phyloP scores from a whole-genome alignment of 2,113 vertebrate genomes.

The Phaethornis superciliosus region DNA sequence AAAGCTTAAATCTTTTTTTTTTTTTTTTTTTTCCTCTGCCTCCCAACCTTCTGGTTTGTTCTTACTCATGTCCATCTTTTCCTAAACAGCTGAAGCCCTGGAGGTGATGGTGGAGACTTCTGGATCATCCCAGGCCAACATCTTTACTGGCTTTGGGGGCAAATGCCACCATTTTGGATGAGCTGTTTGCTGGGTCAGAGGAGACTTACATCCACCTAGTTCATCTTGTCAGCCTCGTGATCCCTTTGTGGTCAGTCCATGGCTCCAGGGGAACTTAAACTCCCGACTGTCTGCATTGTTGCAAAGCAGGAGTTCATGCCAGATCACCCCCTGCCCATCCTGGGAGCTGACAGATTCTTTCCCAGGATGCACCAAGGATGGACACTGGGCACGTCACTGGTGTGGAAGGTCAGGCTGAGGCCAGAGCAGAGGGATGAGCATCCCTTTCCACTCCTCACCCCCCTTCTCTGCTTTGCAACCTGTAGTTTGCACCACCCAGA shows the following conservation, averaged over 20 bases:
- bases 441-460: not conserved
- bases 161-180: not conserved
- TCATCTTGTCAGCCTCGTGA: not conserved
- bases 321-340: fast-evolving
- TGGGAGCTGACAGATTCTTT: not conserved
- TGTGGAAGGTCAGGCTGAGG: fast-evolving
- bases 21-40: not conserved
- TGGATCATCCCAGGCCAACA: not conserved
- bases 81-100: not conserved
- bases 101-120: not conserved
- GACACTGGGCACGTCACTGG: fast-evolving
- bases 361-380: fast-evolving
- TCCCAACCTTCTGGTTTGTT: not conserved
- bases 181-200: not conserved
- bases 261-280: not conserved
- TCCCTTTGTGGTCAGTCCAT: not conserved
- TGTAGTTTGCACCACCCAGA: not conserved
- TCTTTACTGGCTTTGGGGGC: not conserved
- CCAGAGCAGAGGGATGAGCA: not conserved
- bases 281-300: not conserved
- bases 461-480: not conserved
- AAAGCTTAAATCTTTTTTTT: not conserved
- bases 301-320: fast-evolving
- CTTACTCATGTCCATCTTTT: not conserved
- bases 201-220: fast-evolving